These are phyloP conservation scores for Macroteleia sp. DNA, from an alignment of 2,888 invertebrate genomes.

Conservation along the genomic window DNA sequence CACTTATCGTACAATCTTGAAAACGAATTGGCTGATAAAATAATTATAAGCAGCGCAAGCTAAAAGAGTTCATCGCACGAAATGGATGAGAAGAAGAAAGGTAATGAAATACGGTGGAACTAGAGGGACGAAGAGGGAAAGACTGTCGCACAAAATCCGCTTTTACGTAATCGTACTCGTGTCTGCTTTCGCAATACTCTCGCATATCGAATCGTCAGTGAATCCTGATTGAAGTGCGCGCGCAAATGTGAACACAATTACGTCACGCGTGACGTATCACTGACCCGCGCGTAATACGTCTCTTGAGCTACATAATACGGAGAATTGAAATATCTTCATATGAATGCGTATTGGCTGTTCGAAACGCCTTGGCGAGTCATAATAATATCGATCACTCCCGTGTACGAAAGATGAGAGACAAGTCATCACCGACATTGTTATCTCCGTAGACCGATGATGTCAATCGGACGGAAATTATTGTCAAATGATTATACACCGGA, in stretches of 20 bases:
- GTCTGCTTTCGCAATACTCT: slow-evolving; percentile 60
- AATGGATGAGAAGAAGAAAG: slow-evolving; percentile 41
- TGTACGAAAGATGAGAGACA: slow-evolving; percentile 9
- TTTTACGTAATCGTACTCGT: slow-evolving; percentile 61
- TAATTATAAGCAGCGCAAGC: slow-evolving; percentile 52
- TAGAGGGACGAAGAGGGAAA: slow-evolving; percentile 1
- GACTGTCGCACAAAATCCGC: slow-evolving; percentile 67
- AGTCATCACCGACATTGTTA: slow-evolving; percentile 22
- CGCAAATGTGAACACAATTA: slow-evolving; percentile 70
- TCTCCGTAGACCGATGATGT: slow-evolving; percentile 19
- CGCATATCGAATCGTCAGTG: slow-evolving; percentile 68
- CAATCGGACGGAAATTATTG: slow-evolving; percentile 41
- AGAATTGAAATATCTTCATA: slow-evolving; percentile 61
- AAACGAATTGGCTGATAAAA: slow-evolving; percentile 62
- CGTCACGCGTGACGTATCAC: slow-evolving; percentile 70
- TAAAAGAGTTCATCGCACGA: slow-evolving; percentile 53
- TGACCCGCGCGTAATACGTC: slow-evolving; percentile 62
- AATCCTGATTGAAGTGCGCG: slow-evolving; percentile 68
- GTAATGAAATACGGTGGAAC: not conserved
- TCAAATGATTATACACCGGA: slow-evolving; percentile 16
- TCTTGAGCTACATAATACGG: slow-evolving; percentile 51
- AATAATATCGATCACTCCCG: slow-evolving; percentile 44
- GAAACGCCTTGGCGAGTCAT: slow-evolving; percentile 32
- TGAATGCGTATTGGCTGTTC: slow-evolving; percentile 32
- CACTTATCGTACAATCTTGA: slow-evolving; percentile 59